Conservation (phyloP, 2,797 vertebrate species). For the Monodelphis domestica region DNA sequence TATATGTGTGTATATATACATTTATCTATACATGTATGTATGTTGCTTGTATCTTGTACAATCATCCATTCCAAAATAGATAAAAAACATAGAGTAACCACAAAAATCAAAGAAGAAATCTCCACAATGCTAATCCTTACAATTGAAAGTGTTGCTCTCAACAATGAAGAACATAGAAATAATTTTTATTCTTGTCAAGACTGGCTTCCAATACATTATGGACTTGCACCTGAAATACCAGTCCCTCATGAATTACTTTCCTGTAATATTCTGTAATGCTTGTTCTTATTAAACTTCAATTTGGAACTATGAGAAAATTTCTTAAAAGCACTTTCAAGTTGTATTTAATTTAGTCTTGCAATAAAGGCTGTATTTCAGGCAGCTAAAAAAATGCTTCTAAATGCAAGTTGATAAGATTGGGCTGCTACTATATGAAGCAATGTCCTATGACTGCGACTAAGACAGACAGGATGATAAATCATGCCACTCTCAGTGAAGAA, state of each 20-base stretch:
- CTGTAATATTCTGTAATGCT: background rate
- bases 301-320: constrained; percentile 57
- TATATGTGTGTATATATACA: no score
- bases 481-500: constrained; percentile 5
- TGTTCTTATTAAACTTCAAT: constrained; percentile 59
- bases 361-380: constrained; percentile 1
- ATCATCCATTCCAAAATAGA: constrained; percentile 40
- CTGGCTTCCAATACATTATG: constrained; percentile 40
- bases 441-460: background rate
- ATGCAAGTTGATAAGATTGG: constrained; percentile 21
- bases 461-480: constrained; percentile 9
- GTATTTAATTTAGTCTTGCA: constrained; percentile 55
- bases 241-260: constrained; percentile 24
- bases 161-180: constrained; percentile 25
- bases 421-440: constrained; percentile 37
- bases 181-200: constrained; percentile 45
- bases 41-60: constrained; percentile 66
- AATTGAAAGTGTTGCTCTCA: constrained; percentile 33
- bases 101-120: constrained; percentile 11
- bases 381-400: constrained; percentile 41
- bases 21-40: constrained; percentile 23
- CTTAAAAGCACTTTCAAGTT: background rate
- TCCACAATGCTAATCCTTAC: constrained; percentile 6
- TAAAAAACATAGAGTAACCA: background rate
- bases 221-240: constrained; percentile 49